phyloP scores from a whole-genome alignment of 2,888 invertebrate species.

The Drosophila conformis region DNA sequence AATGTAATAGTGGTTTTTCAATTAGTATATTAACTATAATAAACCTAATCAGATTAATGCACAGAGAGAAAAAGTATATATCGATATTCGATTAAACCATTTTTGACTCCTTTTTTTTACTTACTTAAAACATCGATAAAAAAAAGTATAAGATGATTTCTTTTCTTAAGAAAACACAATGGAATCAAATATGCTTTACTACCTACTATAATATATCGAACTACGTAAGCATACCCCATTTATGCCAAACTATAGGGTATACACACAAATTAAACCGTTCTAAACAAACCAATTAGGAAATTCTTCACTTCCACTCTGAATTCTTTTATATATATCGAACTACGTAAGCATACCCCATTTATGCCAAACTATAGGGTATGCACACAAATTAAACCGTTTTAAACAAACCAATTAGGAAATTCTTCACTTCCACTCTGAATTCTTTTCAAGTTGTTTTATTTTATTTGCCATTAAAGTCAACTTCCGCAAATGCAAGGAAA shows the following conservation, averaged over 20 bases:
- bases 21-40: background rate
- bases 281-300: slow-evolving; percentile 7
- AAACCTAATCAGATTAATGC: background rate
- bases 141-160: background rate
- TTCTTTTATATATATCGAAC: slow-evolving; percentile 1
- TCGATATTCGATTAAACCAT: background rate
- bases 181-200: background rate
- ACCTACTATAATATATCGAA: background rate
- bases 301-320: background rate
- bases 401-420: slow-evolving; percentile 8
- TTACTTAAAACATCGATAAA: too few species aligned
- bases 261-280: background rate
- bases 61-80: background rate
- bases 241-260: background rate
- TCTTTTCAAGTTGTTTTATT: background rate
- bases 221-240: background rate
- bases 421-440: background rate
- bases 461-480: background rate
- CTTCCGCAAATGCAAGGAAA: slow-evolving; percentile 14
- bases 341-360: background rate
- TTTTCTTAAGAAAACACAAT: too few species aligned
- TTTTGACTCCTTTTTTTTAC: too few species aligned
- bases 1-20: background rate
- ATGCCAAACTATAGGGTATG: background rate
- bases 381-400: background rate